Base-by-base conservation (phyloP, 2,113 vertebrate genomes). In the Todiramphus saurophagus region DNA sequence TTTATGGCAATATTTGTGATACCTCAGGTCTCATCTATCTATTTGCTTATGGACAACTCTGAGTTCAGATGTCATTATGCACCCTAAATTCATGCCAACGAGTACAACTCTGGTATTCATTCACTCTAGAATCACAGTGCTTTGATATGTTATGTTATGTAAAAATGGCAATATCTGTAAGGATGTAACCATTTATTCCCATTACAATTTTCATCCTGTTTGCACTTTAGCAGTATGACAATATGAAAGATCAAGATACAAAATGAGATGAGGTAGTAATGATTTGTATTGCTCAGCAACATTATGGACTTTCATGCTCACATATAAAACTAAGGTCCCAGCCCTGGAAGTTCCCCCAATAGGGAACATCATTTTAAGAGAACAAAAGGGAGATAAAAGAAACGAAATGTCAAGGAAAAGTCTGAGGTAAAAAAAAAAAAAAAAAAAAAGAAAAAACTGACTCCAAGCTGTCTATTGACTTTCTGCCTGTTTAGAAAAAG, bases 1-100 rank as follows among this genome's bases (percentile, higher is more conserved):
- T 97, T 94, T 87, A 96, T 96, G 79, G 90, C 76, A 97, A 33
- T 58, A 92, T 91, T 95, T 90, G 35, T 90, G 91, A 88, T 77
- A 94, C 63, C 59, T 81, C 31, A 48, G 60, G 55, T 93, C 16
- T 69, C 46, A 89, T 60, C 53, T 37, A 94, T n/a, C 13, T 92
- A 77, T 94, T 87, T 97, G 79, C 64, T 95, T 91, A 82, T 15
- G 14, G 77, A 63, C 30, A 78, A 44, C 33, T 48, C 64, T 86
- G 44, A 69, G 33, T 95, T 94, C 58, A 88, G 89, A 85, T 60
- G 60, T 77, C 58, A 84, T 90, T 87, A 59, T 31, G 43, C 17
- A 72, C 35, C 60, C 27, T 86, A 87, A 43, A 83, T 74, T 94
- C 35, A 83, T 39, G 33, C 15, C 48, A 69, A 50, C n/a, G 80